Base-by-base conservation (phyloP, 2,113 vertebrate genomes). In the Cricetomys ansorgei region DNA sequence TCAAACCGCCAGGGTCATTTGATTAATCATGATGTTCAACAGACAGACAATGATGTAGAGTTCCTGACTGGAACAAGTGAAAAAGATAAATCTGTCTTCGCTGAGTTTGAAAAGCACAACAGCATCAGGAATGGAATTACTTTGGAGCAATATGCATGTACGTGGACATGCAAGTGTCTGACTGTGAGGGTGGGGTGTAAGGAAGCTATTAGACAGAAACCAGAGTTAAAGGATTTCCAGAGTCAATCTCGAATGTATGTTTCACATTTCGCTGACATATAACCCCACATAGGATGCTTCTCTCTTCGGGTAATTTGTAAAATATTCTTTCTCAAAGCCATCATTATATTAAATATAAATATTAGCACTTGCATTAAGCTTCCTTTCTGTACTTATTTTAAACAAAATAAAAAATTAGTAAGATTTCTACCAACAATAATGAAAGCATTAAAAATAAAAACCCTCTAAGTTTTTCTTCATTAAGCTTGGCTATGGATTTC, bases 371-470 rank as follows among this genome's bases (percentile, higher is more conserved):
- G 16, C 31, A 92, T 65, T 80, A 73, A 53, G 8, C 65, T n/a
- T 70, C 81, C 79, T 79, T 87, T 53, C 17, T 53, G 92, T 80
- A 89, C 55, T 55, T 55, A 83, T 72, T 53, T 92, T 91, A 83
- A 75, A 69, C 11, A 95, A 77, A 95, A 59, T 9, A 94, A 73
- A 94, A 92, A 90, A 21, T 57, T 55, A 73, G 55, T 0, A 64
- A 25, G 11, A 37, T 57, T 89, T 77, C n/a, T 62, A 87, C 21
- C 25, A 90, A 87, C 2, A 67, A 80, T 17, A 89, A 91, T 48
- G 57, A 96, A 75, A 93, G 31, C 88, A 25, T 59, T 16, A 67
- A 45, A 85, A 40, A 48, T 31, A 87, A 37, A 80, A 92, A n/a
- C 34, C 8, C 75, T 87, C 4, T 72, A 92, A 92, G 7, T 48